Percentiles rank a stretch among this genome's conserved stretches.
Evolutionary conservation across 35 echinoderm and acorn worm genomes (phyloP).

Genomic region (Heliocidaris erythrogramma): DNA sequence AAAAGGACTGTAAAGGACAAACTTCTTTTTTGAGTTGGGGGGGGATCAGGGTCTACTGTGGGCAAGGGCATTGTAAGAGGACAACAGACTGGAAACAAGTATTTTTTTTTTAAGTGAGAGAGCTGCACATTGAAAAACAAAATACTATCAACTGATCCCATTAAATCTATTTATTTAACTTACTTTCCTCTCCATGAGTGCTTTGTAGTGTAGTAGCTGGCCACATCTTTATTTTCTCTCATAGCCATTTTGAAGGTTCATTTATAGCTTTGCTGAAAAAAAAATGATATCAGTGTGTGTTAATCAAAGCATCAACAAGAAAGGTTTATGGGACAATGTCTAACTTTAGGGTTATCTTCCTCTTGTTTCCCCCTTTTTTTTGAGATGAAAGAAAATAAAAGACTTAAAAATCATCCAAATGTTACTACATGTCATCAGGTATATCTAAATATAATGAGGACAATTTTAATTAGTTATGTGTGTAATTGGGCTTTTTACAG

Average conservation of each 20-base stretch:
- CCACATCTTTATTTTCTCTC: slow-evolving; percentile 86
- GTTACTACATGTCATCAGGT: no score
- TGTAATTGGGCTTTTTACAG: no score
- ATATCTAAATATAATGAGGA: no score
- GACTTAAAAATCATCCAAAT: neutral
- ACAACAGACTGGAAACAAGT: neutral
- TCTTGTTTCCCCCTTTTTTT: neutral
- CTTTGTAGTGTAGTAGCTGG: slow-evolving; percentile 97
- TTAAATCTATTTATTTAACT: slow-evolving; percentile 44
- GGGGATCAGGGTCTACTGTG: neutral
- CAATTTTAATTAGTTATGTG: no score
- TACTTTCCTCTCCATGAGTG: slow-evolving; percentile 99
- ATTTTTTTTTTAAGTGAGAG: neutral
- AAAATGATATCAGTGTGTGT: neutral
- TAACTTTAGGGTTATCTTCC: neutral
- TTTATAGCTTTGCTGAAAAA: neutral
- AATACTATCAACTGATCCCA: neutral
- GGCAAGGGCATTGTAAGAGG: neutral
- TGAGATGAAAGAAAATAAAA: neutral
- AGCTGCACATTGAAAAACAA: neutral
- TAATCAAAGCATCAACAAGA: neutral
- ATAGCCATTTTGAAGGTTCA: slow-evolving; percentile 57
- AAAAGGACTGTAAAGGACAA: neutral
- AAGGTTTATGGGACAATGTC: neutral
- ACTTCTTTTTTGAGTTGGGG: no score